Evolutionary conservation across 2,113 vertebrate species (phyloP).

Genomic region (Pseudorhombus dupliciocellatus): DNA sequence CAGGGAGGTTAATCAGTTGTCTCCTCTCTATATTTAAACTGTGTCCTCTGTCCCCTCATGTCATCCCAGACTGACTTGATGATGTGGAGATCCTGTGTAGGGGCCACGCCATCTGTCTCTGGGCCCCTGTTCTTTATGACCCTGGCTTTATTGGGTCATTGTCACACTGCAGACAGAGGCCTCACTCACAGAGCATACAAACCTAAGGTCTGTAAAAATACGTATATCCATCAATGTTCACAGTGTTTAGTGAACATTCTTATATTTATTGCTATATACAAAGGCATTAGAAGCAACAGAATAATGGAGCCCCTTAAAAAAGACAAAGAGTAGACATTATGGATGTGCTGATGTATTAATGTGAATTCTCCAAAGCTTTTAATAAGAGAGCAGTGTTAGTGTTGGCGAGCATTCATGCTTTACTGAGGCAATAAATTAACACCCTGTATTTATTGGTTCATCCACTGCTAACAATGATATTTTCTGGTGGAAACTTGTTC

Average conservation of each 20-base stretch:
- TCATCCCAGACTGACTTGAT: not conserved
- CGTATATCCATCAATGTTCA: too few species aligned
- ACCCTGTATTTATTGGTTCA: not conserved
- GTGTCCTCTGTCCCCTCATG: not conserved
- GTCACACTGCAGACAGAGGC: not conserved
- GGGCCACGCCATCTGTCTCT: not conserved
- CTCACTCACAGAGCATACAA: not conserved
- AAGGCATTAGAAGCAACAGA: too few species aligned
- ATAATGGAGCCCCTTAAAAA: too few species aligned
- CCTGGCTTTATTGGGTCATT: not conserved
- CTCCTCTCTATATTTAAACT: not conserved
- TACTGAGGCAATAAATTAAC: not conserved
- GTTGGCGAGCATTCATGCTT: not conserved
- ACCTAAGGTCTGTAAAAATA: too few species aligned
- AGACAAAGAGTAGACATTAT: too few species aligned
- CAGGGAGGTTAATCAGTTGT: too few species aligned
- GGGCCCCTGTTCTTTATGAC: not conserved
- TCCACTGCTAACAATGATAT: not conserved
- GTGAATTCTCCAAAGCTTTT: too few species aligned
- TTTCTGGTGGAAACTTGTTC: too few species aligned
- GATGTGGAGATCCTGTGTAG: not conserved
- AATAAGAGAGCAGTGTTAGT: too few species aligned
- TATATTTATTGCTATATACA: too few species aligned
- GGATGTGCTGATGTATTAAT: too few species aligned
- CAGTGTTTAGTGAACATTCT: too few species aligned